Conservation (phyloP, 2,113 vertebrate genomes). For the Ia io region DNA sequence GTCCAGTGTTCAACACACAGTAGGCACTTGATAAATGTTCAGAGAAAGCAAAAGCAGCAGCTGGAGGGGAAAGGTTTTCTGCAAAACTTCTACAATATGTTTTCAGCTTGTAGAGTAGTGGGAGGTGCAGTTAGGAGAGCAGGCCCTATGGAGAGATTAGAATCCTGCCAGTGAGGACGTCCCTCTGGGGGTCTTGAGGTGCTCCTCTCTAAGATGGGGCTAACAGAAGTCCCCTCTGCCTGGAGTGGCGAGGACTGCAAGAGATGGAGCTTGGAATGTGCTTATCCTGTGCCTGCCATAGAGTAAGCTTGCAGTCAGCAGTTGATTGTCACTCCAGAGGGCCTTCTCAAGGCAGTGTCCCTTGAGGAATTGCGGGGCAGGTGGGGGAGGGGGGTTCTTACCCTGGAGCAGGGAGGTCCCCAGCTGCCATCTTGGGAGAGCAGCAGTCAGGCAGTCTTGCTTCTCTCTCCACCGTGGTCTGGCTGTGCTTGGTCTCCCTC, state of each 20-base stretch:
- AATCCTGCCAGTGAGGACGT: background rate
- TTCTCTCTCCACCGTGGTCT: background rate
- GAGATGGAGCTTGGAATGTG: rapidly evolving
- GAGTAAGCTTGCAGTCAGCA: background rate
- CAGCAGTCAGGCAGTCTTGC: background rate
- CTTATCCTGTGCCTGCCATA: background rate
- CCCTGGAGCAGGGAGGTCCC: background rate
- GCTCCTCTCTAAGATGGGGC: background rate
- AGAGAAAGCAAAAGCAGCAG: background rate
- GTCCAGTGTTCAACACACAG: rapidly evolving
- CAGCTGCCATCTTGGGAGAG: background rate
- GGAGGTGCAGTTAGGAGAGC: background rate
- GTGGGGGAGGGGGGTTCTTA: rapidly evolving
- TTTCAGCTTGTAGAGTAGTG: background rate
- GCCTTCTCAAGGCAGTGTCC: background rate
- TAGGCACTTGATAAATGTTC: rapidly evolving
- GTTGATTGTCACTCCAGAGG: background rate
- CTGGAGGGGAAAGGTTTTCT: background rate
- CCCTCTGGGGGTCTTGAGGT: background rate
- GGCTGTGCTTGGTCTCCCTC: rapidly evolving
- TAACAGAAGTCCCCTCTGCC: background rate
- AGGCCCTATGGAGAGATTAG: too few species aligned
- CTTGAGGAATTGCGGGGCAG: background rate
- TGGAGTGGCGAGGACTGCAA: rapidly evolving
- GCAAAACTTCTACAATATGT: rapidly evolving